Evolutionary conservation across 2,888 invertebrate genomes (phyloP).

Genomic region (Luperina nickerlii): DNA sequence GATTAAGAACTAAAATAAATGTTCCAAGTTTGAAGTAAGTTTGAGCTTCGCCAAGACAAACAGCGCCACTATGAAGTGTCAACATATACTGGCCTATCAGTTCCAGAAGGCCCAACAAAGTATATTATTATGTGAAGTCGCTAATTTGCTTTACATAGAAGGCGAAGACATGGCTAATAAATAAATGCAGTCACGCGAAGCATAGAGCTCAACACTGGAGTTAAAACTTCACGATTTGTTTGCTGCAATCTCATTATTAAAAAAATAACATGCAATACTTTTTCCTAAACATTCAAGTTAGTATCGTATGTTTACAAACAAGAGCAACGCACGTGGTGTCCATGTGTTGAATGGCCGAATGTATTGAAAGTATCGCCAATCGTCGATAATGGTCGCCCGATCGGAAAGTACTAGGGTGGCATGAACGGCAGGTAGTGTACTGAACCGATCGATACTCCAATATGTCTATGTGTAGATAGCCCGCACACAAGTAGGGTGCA

Average conservation of each 20-base stretch:
- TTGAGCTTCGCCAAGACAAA: neutral
- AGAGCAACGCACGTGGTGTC: neutral
- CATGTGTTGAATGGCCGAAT: conserved; percentile 32
- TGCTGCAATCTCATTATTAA: neutral
- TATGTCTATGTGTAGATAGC: conserved; percentile 47
- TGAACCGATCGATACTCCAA: conserved; percentile 60
- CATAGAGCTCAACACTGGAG: neutral
- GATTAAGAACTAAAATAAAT: conserved; percentile 6
- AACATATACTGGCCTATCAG: conserved; percentile 19
- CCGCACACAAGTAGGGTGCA: conserved; percentile 47
- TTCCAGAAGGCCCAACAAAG: conserved; percentile 15
- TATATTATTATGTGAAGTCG: conserved; percentile 45
- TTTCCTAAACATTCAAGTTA: neutral
- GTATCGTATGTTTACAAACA: conserved; percentile 36
- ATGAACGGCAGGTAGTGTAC: conserved; percentile 55
- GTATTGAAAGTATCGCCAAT: conserved; percentile 55
- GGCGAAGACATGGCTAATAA: conserved; percentile 22
- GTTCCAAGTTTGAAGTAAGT: neutral
- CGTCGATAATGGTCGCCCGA: conserved; percentile 40
- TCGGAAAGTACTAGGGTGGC: conserved; percentile 60
- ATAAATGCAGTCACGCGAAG: conserved; percentile 33
- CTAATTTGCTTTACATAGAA: conserved; percentile 45
- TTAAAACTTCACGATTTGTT: neutral
- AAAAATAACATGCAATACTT: neutral
- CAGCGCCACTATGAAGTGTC: conserved; percentile 25